A percentile compares a stretch with the other conserved stretches of the same genome.
phyloP scores from a whole-genome alignment of 2,113 vertebrate species.

The Bostrychus sinensis region DNA sequence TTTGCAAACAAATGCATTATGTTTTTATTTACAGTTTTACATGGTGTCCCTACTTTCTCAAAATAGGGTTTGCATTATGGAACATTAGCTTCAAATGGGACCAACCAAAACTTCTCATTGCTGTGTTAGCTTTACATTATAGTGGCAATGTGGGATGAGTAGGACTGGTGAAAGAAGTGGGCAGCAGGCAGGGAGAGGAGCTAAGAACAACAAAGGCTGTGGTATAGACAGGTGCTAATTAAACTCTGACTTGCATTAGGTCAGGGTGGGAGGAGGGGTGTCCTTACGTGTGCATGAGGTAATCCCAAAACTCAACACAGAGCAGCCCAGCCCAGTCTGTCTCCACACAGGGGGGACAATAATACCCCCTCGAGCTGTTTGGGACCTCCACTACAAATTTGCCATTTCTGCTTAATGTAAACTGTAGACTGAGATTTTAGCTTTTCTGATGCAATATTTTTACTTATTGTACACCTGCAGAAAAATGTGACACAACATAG shows the following conservation, averaged over 20 bases:
- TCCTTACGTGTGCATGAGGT: constrained; percentile 61
- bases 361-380: constrained; percentile 23
- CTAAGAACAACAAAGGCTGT: constrained; percentile 48
- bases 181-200: constrained; percentile 21
- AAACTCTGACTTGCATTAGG: constrained; percentile 53
- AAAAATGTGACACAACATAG: no score
- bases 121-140: constrained; percentile 14
- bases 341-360: constrained; percentile 36
- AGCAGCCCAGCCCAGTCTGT: constrained; percentile 48
- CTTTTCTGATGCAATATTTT: neutral
- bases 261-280: constrained; percentile 47
- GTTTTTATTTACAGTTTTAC: no score
- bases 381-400: constrained; percentile 14
- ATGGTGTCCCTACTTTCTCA: no score
- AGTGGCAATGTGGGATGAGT: constrained; percentile 25
- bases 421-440: neutral
- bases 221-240: constrained; percentile 65
- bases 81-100: neutral
- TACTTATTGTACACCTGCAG: no score
- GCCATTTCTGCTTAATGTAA: constrained; percentile 7
- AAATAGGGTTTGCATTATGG: no score
- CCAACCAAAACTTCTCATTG: neutral
- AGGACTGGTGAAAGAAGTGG: constrained; percentile 37
- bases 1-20: no score
- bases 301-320: constrained; percentile 58